Percentiles rank a stretch among this genome's conserved stretches.
phyloP scores from a whole-genome alignment of 2,888 invertebrate genomes.

The Drosophila helvetica region DNA sequence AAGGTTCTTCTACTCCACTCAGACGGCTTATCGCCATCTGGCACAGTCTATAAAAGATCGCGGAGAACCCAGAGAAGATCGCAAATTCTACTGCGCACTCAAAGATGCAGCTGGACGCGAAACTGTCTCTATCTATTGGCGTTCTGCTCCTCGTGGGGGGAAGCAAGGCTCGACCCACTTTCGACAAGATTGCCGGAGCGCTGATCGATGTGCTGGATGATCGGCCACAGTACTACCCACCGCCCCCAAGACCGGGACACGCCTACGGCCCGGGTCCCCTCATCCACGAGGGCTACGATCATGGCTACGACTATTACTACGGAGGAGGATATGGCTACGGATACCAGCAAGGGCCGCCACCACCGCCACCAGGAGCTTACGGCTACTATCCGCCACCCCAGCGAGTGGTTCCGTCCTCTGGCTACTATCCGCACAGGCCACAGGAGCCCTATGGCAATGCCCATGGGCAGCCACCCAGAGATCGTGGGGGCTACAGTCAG shows the following conservation, averaged over 20 bases:
- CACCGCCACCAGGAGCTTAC: slow-evolving; percentile 22
- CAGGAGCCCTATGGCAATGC: slow-evolving; percentile 22
- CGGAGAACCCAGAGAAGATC: neutral
- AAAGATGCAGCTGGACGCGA: slow-evolving; percentile 51
- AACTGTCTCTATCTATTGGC: slow-evolving; percentile 17
- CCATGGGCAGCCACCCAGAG: slow-evolving; percentile 6
- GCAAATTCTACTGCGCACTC: slow-evolving; percentile 14
- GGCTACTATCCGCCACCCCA: slow-evolving; percentile 42
- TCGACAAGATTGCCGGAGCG: slow-evolving; percentile 68
- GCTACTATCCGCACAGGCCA: slow-evolving; percentile 23
- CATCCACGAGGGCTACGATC: slow-evolving; percentile 65
- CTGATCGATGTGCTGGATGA: slow-evolving; percentile 48
- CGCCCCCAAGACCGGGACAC: slow-evolving; percentile 13
- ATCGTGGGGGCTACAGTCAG: slow-evolving; percentile 36
- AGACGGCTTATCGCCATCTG: slow-evolving; percentile 28
- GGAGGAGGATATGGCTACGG: slow-evolving; percentile 59
- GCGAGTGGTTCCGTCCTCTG: slow-evolving; percentile 3
- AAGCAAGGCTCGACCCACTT: slow-evolving; percentile 59
- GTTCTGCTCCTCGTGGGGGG: slow-evolving; percentile 25
- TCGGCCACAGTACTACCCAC: slow-evolving; percentile 12
- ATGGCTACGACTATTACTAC: slow-evolving; percentile 71
- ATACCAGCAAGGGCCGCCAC: slow-evolving; percentile 25
- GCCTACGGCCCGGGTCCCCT: slow-evolving; percentile 45
- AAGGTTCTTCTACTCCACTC: slow-evolving; percentile 32
- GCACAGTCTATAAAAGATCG: slow-evolving; percentile 32